phyloP scores from a whole-genome alignment of 2,888 invertebrate species.

The Coenonympha arcania region DNA sequence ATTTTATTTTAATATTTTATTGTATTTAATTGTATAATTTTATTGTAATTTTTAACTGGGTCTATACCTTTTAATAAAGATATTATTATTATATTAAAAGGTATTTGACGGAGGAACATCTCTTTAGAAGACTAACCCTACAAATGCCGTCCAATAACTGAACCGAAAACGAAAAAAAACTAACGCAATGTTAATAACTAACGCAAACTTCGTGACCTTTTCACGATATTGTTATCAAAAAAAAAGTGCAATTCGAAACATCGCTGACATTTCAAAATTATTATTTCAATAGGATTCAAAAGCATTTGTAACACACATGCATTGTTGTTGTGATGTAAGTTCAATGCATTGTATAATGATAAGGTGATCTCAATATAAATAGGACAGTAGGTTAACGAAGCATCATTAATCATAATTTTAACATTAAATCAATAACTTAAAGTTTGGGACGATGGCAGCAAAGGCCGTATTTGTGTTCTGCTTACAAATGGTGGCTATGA shows the following conservation, averaged over 20 bases:
- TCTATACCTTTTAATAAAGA: too few relatives aligned
- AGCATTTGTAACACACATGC: background rate
- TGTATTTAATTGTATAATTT: too few relatives aligned
- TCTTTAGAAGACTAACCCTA: too few relatives aligned
- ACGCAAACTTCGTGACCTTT: conserved; percentile 1
- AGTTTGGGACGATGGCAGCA: conserved; percentile 15
- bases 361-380: conserved; percentile 27
- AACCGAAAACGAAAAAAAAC: background rate
- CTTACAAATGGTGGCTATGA: conserved; percentile 21
- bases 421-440: conserved; percentile 3
- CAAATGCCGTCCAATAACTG: too few relatives aligned
- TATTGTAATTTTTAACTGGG: too few relatives aligned
- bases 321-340: conserved; percentile 15
- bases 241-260: background rate
- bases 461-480: conserved; percentile 21
- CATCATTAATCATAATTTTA: conserved; percentile 17
- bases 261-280: background rate
- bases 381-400: conserved; percentile 28
- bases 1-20: too few relatives aligned
- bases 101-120: too few relatives aligned
- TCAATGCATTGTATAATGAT: conserved; percentile 18
- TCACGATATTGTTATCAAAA: background rate
- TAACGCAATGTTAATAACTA: background rate
- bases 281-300: background rate
- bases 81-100: too few relatives aligned